phyloP scores from a whole-genome alignment of 2,113 vertebrate species.

The Indicator indicator region DNA sequence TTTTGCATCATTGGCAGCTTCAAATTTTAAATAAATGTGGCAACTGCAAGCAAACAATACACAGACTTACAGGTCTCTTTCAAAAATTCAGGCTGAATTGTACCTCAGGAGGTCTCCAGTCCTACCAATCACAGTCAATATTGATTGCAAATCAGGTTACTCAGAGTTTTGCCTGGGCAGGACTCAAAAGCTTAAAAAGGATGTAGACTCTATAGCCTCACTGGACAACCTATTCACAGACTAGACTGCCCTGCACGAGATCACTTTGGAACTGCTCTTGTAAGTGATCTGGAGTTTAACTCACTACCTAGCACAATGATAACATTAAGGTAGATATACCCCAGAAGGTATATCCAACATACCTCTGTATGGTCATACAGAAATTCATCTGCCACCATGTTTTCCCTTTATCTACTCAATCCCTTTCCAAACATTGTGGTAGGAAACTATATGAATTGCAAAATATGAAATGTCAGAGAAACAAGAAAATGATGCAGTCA shows the following conservation, averaged over 20 bases:
- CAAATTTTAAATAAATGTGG: constrained; percentile 17
- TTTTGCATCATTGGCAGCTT: background rate
- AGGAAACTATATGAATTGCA: constrained; percentile 58
- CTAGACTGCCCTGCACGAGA: background rate
- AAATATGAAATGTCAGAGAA: constrained; percentile 38
- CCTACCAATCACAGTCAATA: background rate
- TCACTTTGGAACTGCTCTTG: background rate
- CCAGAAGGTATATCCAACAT: background rate
- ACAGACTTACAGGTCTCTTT: background rate
- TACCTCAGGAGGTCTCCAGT: background rate
- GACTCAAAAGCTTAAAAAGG: background rate
- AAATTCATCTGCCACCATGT: background rate
- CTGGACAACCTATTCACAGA: background rate
- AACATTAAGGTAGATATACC: background rate
- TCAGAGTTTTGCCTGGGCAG: background rate
- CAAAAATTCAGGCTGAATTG: background rate
- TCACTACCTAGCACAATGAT: background rate
- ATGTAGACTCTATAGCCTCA: background rate
- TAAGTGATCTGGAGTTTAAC: background rate
- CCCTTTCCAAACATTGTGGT: constrained; percentile 8
- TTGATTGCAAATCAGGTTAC: background rate
- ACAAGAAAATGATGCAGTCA: constrained; percentile 32
- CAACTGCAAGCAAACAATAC: background rate
- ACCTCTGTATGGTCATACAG: background rate
- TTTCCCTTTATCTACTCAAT: constrained; percentile 11